Percentiles rank a stretch among this genome's conserved stretches.
phyloP scores from a whole-genome alignment of 2,888 invertebrate species.

The Melipona bicolor region DNA sequence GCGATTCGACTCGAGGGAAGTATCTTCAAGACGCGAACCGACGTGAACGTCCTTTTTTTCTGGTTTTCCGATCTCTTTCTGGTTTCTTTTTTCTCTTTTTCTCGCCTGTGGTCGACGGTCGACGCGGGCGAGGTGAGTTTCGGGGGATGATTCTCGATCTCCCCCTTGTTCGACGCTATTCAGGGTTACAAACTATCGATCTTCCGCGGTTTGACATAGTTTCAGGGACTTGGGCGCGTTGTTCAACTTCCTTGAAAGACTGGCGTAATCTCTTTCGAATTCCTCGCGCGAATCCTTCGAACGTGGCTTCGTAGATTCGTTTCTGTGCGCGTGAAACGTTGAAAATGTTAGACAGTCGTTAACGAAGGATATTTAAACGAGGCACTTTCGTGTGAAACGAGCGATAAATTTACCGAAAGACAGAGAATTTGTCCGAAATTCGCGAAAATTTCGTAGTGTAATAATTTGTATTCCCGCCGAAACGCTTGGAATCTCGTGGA shows the following conservation, averaged over 20 bases:
- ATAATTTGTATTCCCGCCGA: background rate
- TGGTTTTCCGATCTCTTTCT: background rate
- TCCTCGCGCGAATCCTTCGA: too few species aligned
- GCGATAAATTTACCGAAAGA: too few species aligned
- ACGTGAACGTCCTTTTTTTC: background rate
- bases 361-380: too few species aligned
- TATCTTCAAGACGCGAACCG: constrained; percentile 10
- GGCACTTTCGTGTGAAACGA: too few species aligned
- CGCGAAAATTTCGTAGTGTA: too few species aligned
- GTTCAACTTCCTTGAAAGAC: background rate
- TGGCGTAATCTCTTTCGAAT: too few species aligned
- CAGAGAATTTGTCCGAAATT: too few species aligned
- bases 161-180: background rate
- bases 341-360: too few species aligned
- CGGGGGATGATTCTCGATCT: background rate
- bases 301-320: too few species aligned
- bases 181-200: background rate
- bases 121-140: background rate
- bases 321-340: too few species aligned
- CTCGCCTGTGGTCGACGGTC: too few species aligned
- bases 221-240: background rate
- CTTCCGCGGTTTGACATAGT: background rate
- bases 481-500: background rate
- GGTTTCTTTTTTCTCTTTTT: too few species aligned
- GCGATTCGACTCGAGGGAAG: background rate